Percentiles rank a stretch among this genome's conserved stretches.
phyloP scores from a whole-genome alignment of 2,797 vertebrate genomes.

The Aeoliscus strigatus region DNA sequence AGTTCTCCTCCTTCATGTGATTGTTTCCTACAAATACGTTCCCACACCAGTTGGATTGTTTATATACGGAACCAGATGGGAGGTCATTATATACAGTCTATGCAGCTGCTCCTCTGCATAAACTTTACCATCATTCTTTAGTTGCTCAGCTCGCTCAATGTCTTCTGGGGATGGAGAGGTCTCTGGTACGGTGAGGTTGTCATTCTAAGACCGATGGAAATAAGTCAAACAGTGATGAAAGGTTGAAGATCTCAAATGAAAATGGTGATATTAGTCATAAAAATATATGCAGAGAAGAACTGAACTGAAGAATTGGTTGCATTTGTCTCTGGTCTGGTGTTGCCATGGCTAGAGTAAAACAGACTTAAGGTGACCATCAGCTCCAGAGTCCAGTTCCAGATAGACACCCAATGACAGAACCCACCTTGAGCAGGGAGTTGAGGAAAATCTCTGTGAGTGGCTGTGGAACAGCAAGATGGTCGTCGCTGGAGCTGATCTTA shows the following conservation, averaged over 20 bases:
- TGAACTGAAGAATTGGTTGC: too few species aligned
- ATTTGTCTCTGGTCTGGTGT: too few species aligned
- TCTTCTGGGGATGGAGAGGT: constrained; percentile 80
- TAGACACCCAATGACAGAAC: constrained; percentile 2
- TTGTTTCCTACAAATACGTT: constrained; percentile 91
- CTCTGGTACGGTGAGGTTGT: constrained; percentile 78
- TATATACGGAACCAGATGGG: too few species aligned
- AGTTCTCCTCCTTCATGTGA: constrained; percentile 98
- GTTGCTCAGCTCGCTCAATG: constrained; percentile 86
- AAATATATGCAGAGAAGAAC: too few species aligned
- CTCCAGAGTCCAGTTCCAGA: too few species aligned
- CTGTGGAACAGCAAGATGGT: constrained; percentile 84
- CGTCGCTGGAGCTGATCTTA: constrained; percentile 89
- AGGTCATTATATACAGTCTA: too few species aligned
- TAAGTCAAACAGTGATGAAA: not conserved
- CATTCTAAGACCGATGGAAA: constrained; percentile 73
- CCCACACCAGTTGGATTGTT: too few species aligned
- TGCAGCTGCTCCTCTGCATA: not conserved
- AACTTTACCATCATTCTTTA: constrained; percentile 91
- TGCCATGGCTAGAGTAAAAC: too few species aligned
- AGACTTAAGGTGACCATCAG: too few species aligned
- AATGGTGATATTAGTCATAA: too few species aligned
- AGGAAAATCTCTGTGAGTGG: constrained; percentile 90
- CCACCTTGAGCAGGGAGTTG: constrained; percentile 87
- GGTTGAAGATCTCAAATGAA: too few species aligned